Conservation (phyloP, 2,888 invertebrate genomes). For the Drosophila anomalata region DNA sequence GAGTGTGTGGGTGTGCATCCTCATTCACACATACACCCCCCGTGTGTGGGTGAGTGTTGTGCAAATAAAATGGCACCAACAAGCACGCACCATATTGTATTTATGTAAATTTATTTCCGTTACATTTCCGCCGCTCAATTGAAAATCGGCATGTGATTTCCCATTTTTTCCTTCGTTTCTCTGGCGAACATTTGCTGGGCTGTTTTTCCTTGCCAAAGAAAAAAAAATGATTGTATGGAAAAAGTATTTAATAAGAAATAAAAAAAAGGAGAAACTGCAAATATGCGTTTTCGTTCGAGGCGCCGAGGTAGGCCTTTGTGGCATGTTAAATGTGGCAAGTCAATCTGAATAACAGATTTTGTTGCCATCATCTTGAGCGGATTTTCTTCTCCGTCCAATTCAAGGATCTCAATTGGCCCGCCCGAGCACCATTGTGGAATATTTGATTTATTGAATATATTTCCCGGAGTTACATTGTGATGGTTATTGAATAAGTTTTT, state of each 20-base stretch:
- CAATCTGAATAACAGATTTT: slow-evolving; percentile 51
- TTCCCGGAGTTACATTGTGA: background rate
- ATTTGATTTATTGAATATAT: slow-evolving; percentile 18
- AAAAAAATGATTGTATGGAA: slow-evolving; percentile 14
- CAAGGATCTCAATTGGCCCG: slow-evolving; percentile 20
- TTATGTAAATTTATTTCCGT: slow-evolving; percentile 81
- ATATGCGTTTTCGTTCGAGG: slow-evolving; percentile 51
- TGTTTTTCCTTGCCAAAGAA: slow-evolving; percentile 18
- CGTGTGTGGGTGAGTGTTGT: slow-evolving; percentile 47
- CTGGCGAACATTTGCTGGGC: slow-evolving; percentile 27
- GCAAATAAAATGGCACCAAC: slow-evolving; percentile 76
- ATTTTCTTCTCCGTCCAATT: slow-evolving; percentile 38
- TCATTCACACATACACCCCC: slow-evolving; percentile 19
- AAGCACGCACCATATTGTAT: slow-evolving; percentile 79
- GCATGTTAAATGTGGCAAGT: slow-evolving; percentile 50
- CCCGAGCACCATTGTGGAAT: slow-evolving; percentile 19
- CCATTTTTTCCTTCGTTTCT: slow-evolving; percentile 36
- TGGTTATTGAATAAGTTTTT: slow-evolving; percentile 6
- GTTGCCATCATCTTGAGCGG: slow-evolving; percentile 29
- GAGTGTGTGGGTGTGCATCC: slow-evolving; percentile 30
- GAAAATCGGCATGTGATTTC: slow-evolving; percentile 78
- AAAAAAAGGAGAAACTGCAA: slow-evolving; percentile 52
- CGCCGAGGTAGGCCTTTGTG: slow-evolving; percentile 24
- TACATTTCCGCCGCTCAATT: slow-evolving; percentile 79
- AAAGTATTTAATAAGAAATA: slow-evolving; percentile 39